A percentile compares a stretch with the other conserved stretches of the same genome.
phyloP scores from a whole-genome alignment of 2,888 invertebrate species.

The Drosophila birchii region DNA sequence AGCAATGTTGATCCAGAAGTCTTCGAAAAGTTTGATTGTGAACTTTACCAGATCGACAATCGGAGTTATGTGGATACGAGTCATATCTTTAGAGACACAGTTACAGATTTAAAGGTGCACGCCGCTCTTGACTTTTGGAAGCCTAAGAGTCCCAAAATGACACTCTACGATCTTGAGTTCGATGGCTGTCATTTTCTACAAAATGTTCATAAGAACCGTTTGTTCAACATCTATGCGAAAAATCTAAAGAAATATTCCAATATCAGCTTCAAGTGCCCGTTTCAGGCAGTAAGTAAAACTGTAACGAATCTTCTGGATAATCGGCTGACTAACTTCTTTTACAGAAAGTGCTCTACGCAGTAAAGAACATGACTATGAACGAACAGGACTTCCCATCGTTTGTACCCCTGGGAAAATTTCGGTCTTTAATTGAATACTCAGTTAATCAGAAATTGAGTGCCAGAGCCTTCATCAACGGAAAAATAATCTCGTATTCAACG shows the following conservation, averaged over 20 bases:
- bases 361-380: constrained; percentile 16
- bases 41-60: constrained; percentile 31
- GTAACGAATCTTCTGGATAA: neutral
- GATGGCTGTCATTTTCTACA: constrained; percentile 27
- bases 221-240: constrained; percentile 20
- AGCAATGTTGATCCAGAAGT: constrained; percentile 20
- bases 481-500: constrained; percentile 2
- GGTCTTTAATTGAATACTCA: constrained; percentile 5
- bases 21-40: constrained; percentile 14
- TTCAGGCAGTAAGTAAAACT: constrained; percentile 17
- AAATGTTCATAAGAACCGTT: constrained; percentile 17
- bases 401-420: constrained; percentile 27
- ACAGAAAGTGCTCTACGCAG: constrained; percentile 18
- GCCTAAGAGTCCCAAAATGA: constrained; percentile 16
- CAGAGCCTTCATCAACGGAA: constrained; percentile 9
- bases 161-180: constrained; percentile 14
- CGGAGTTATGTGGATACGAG: constrained; percentile 39
- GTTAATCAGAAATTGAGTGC: constrained; percentile 30
- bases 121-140: constrained; percentile 25
- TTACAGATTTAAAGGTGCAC: constrained; percentile 12
- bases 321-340: too few relatives aligned
- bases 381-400: constrained; percentile 28
- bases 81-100: constrained; percentile 8
- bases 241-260: constrained; percentile 14
- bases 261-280: constrained; percentile 19